These are phyloP conservation scores for Myopa testacea DNA, from an alignment of 2,888 invertebrate genomes.

Conservation along the genomic window DNA sequence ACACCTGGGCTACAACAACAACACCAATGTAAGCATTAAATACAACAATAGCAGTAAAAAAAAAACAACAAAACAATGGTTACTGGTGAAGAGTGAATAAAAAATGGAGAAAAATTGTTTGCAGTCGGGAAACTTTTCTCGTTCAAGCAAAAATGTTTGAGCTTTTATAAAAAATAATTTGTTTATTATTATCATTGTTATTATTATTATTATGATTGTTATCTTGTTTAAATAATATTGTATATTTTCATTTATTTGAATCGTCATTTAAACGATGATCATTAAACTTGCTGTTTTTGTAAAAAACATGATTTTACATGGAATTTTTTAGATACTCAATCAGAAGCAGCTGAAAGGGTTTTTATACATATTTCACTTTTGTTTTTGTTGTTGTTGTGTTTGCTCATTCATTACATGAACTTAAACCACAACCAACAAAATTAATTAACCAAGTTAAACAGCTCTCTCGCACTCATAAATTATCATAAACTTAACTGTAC, in stretches of 20 bases:
- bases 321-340: too few species aligned
- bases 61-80: neutral
- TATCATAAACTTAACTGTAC: neutral
- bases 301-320: too few species aligned
- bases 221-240: too few species aligned
- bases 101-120: neutral
- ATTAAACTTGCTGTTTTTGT: too few species aligned
- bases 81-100: neutral
- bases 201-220: neutral
- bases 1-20: constrained; percentile 14
- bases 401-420: too few species aligned
- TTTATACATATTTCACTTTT: neutral
- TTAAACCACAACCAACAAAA: neutral
- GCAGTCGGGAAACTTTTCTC: too few species aligned
- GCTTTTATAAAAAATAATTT: too few species aligned
- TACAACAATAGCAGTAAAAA: neutral
- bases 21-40: neutral
- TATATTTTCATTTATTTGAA: too few species aligned
- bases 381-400: too few species aligned
- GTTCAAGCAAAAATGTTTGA: neutral
- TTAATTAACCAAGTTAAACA: neutral
- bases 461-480: neutral
- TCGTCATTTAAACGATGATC: too few species aligned
- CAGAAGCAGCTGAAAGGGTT: too few species aligned
- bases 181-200: too few species aligned